These are phyloP conservation scores for Psophia crepitans DNA, from an alignment of 2,113 vertebrate species.

Conservation along the genomic window DNA sequence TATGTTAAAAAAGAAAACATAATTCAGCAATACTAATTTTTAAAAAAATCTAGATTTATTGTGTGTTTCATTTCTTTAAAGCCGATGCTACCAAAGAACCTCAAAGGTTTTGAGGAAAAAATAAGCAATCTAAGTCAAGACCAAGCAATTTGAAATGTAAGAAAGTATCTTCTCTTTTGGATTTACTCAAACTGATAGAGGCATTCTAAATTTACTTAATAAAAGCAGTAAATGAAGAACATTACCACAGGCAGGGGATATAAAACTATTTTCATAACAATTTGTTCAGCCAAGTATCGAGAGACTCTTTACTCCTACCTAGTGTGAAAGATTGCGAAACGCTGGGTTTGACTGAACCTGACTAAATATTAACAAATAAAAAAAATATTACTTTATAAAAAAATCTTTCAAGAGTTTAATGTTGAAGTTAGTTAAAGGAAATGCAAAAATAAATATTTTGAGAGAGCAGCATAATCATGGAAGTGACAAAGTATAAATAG, in stretches of 20 bases:
- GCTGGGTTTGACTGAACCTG: constrained; percentile 30
- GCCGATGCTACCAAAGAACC: neutral
- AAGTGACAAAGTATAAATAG: neutral
- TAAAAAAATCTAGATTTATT: neutral
- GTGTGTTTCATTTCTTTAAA: neutral
- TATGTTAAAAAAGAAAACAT: neutral
- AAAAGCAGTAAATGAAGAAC: constrained; percentile 41
- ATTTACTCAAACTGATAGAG: constrained; percentile 46
- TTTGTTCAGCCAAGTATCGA: constrained; percentile 50
- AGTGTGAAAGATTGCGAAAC: constrained; percentile 42
- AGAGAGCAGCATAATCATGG: neutral
- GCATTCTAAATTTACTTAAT: constrained; percentile 50
- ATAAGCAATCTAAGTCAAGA: neutral
- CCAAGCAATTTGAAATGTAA: neutral
- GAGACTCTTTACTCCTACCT: constrained; percentile 4
- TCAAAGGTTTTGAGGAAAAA: neutral
- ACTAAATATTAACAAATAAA: neutral
- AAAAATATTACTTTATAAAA: neutral
- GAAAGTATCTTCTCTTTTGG: neutral
- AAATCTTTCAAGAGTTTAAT: neutral
- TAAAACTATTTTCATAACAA: constrained; percentile 62
- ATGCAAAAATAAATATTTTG: neutral
- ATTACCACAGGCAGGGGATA: constrained; percentile 24
- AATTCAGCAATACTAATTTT: neutral
- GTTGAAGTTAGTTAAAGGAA: constrained; percentile 3